Base-by-base conservation (phyloP, 1,140 invertebrate genomes). In the Microplitis mediator region DNA sequence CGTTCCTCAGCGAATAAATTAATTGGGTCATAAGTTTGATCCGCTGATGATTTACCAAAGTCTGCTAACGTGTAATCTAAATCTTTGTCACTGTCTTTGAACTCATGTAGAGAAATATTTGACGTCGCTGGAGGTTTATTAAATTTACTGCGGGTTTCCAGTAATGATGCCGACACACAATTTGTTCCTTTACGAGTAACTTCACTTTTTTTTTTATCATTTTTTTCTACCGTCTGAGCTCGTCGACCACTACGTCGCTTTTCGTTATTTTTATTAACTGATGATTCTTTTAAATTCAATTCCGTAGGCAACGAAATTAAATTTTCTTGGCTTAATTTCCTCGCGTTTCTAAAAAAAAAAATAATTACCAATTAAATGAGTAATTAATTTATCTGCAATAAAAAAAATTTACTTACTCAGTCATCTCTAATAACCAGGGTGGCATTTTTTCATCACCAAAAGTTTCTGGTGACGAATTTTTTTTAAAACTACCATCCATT, bases 351-450 rank as follows among this genome's bases (percentile, higher is more conserved):
- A 64, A 52, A 61, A 54, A 64, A 31, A 54, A 73, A 52, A 63
- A 52, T 54, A 68, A 70, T 14, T 3, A 16, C 1, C 23, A 61
- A 14, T 63, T 54, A 63, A 51, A n/a, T n/a, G n/a, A n/a, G 23
- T 23, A 23, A 23, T 23, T 23, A 45, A 72, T 54, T 54, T 50
- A 4, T 64, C 69, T 23, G 54, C 16, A 14, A 36, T 60, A 50
- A 74, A 75, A 51, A 64, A 13, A 51, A 16, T 2, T 8, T 74
- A 79, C 75, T 58, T 76, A 81, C 80, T 80, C 75, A 1, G 75
- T 73, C 80, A 81, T 81, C 72, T 81, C 80, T 65, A 77, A 3
- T 8, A 81, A 73, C 80, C 80, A 81, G 32, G 77, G 69, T 71
- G 80, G 80, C 23, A 79, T 52, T 74, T 79, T 76, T 23, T 65